These are phyloP conservation scores for Leptonema lineaticorne DNA, from an alignment of 1,140 invertebrate species.

Conservation along the genomic window DNA sequence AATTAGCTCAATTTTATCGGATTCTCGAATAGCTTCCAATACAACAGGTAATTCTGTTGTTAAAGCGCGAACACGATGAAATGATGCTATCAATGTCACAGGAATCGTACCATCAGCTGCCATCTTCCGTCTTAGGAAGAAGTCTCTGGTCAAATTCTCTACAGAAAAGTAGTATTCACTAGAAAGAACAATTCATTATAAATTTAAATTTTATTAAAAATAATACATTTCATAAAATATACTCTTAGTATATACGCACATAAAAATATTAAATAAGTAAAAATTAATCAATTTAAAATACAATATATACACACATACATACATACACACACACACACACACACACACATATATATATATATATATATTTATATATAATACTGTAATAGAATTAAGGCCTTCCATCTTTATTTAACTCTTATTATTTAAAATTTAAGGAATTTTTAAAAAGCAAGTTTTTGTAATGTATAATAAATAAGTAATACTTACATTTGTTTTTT, in stretches of 20 bases:
- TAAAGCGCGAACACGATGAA: conserved; percentile 87
- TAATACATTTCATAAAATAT: conserved; percentile 19
- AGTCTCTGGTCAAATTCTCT: conserved; percentile 94
- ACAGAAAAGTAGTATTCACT: conserved; percentile 99
- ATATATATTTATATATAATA: too few species aligned
- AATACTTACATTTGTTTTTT: conserved; percentile 80
- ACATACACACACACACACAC: too few species aligned
- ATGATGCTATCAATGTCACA: conserved; percentile 90
- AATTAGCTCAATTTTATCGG: conserved; percentile 79
- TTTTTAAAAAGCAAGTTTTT: neutral
- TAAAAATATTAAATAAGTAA: neutral
- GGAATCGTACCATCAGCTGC: conserved; percentile 90
- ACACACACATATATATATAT: too few species aligned
- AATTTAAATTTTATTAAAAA: too few species aligned
- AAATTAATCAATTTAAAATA: conserved; percentile 12
- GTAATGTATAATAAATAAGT: neutral
- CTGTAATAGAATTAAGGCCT: too few species aligned
- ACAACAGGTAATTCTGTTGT: conserved; percentile 84
- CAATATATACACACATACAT: neutral
- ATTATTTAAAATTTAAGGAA: conserved; percentile 13
- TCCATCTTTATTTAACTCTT: too few species aligned
- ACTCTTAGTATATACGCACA: too few species aligned
- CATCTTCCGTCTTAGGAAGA: conserved; percentile 97
- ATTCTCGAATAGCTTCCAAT: conserved; percentile 77
- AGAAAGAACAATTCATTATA: conserved; percentile 50